Percentiles rank a stretch among this genome's conserved stretches.
These are phyloP conservation scores for Tinea trinotella DNA, from an alignment of 2,888 invertebrate species.

Conservation along the genomic window DNA sequence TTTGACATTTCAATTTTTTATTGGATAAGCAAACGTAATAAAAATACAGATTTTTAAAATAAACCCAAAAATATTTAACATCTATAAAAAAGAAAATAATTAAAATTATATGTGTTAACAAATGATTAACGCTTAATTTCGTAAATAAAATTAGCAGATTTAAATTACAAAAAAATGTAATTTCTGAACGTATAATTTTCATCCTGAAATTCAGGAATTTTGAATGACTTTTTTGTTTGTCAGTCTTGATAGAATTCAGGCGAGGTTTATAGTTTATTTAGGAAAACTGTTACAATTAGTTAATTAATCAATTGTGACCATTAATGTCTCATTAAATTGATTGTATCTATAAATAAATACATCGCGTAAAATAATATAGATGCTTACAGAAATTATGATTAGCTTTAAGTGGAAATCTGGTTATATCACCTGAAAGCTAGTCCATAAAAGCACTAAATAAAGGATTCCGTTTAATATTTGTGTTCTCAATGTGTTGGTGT, in stretches of 20 bases:
- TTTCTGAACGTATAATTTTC: not conserved
- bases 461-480: constrained; percentile 32
- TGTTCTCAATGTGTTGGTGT: constrained; percentile 49
- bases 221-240: constrained; percentile 22
- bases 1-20: no score
- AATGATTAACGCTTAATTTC: no score
- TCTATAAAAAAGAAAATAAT: no score
- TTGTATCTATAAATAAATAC: not conserved
- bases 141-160: no score
- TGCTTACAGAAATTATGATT: constrained; percentile 1
- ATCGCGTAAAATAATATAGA: not conserved
- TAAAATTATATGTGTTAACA: no score
- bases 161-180: not conserved
- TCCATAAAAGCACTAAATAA: constrained; percentile 25
- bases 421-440: constrained; percentile 17
- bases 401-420: constrained; percentile 5
- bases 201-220: constrained; percentile 2
- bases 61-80: no score
- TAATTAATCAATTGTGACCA: not conserved
- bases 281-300: not conserved
- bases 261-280: constrained; percentile 22
- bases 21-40: no score
- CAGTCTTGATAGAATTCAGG: constrained; percentile 23
- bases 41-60: no score
- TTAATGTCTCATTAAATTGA: not conserved